Evolutionary conservation across 2,888 invertebrate genomes (phyloP).

Genomic region (Yponomeuta cagnagella): DNA sequence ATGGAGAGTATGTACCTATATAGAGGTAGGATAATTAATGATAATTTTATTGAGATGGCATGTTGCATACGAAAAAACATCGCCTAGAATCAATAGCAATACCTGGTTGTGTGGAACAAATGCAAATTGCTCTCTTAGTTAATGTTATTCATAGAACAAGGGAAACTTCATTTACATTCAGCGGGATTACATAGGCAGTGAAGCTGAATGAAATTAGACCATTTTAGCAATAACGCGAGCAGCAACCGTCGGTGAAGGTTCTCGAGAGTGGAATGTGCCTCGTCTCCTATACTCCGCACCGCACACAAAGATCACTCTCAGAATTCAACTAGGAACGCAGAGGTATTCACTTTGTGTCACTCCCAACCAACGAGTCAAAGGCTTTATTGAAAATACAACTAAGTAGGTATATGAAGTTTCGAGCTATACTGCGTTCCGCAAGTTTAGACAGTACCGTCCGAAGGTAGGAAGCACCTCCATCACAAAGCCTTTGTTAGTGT

Average conservation of each 20-base stretch:
- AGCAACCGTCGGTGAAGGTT: slow-evolving; percentile 5
- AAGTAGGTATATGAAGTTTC: background rate
- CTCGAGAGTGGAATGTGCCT: slow-evolving; percentile 27
- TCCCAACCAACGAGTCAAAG: slow-evolving; percentile 25
- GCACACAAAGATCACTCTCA: slow-evolving; percentile 23
- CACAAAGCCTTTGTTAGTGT: background rate
- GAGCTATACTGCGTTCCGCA: background rate
- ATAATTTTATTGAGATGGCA: background rate
- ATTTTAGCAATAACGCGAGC: slow-evolving; percentile 31
- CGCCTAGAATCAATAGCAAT: slow-evolving; percentile 6
- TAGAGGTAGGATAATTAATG: too few species aligned
- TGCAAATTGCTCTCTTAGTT: slow-evolving; percentile 53
- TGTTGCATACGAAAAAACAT: background rate
- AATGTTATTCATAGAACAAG: slow-evolving; percentile 64
- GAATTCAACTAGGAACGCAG: slow-evolving; percentile 26
- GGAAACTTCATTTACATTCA: slow-evolving; percentile 62
- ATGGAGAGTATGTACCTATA: too few species aligned
- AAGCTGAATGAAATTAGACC: slow-evolving; percentile 39
- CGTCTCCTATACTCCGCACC: background rate
- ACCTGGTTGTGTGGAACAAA: slow-evolving; percentile 24
- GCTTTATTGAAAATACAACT: slow-evolving; percentile 27
- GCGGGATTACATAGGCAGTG: slow-evolving; percentile 51
- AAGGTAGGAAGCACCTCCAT: background rate
- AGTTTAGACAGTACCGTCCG: background rate
- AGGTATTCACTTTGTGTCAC: slow-evolving; percentile 32